phyloP scores from a whole-genome alignment of 2,888 invertebrate species.

The Petrophora chlorosata region DNA sequence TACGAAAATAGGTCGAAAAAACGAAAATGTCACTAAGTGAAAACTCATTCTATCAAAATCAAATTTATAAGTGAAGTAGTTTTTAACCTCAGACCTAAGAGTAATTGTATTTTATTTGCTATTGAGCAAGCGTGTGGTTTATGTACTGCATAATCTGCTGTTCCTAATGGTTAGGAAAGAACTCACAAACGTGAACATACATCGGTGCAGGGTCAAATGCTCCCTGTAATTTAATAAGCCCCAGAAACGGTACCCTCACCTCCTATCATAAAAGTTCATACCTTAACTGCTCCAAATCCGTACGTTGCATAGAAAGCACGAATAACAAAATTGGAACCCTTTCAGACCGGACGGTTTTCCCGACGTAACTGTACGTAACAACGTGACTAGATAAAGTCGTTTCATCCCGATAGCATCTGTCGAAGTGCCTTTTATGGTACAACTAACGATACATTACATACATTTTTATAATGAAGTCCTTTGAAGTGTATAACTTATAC shows the following conservation, averaged over 20 bases:
- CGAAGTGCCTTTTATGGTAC: slow-evolving; percentile 47
- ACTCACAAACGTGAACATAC: not conserved
- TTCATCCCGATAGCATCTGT: slow-evolving; percentile 56
- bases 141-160: no score
- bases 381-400: slow-evolving; percentile 63
- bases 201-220: not conserved
- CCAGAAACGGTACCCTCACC: slow-evolving; percentile 1
- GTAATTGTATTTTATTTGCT: no score
- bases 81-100: no score
- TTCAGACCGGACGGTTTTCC: slow-evolving; percentile 50
- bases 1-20: not conserved
- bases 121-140: no score
- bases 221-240: slow-evolving; percentile 1
- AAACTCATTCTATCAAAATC: not conserved
- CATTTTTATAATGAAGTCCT: slow-evolving; percentile 32
- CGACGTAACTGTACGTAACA: slow-evolving; percentile 57
- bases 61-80: no score
- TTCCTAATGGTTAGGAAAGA: no score
- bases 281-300: slow-evolving; percentile 23
- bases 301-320: slow-evolving; percentile 40
- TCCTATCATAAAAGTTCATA: not conserved
- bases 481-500: slow-evolving; percentile 31
- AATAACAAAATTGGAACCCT: slow-evolving; percentile 48
- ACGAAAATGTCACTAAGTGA: not conserved
- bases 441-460: slow-evolving; percentile 43